Base-by-base conservation (phyloP, 2,113 vertebrate genomes). In the Phasianus colchicus region DNA sequence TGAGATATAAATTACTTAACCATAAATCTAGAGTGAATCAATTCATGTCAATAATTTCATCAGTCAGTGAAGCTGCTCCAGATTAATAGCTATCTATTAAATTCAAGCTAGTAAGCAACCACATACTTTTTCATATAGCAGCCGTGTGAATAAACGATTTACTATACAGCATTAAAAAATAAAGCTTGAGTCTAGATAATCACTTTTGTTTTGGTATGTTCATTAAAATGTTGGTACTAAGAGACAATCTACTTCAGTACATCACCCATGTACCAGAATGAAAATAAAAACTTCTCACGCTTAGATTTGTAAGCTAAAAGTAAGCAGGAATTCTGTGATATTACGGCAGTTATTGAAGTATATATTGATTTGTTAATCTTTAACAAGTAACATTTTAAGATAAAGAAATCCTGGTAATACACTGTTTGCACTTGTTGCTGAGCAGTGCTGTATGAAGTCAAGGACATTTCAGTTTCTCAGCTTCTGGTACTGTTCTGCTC, bases 361-460 rank as follows among this genome's bases (percentile, higher is more conserved):
- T 42, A 25, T 70, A 71, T 45, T 64, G 60, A 83, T 88, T 77
- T 93, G 16, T 1, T 74, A 88, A 74, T 58, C 32, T 55, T 88
- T 74, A 58, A 85, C 78, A 95, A 87, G 27, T 20, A 90, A 67
- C 7, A 52, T 90, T 93, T 63, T 38, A 27, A 10, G 60, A 55
- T 30, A 11, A 55, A 55, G 30, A 11, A 55, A 32, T 32, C 15
- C 29, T 55, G 9, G 16, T 32, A 32, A 55, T 32, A 32, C 54
- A 55, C 9, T 24, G 9, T 30, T 55, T 55, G 11, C 22, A 55
- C 13, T 29, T 55, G 15, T 55, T 55, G 8, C 29, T 32, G 29
- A 55, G 29, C 29, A 55, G 29, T 32, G 54, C 29, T 32, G 29
- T 10, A 11, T 32, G 29, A 29, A 32, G 54, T 11, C 16, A 55